A percentile compares a stretch with the other conserved stretches of the same genome.
These are phyloP conservation scores for Eubucco bourcierii DNA, from an alignment of 2,113 vertebrate genomes.

Conservation along the genomic window DNA sequence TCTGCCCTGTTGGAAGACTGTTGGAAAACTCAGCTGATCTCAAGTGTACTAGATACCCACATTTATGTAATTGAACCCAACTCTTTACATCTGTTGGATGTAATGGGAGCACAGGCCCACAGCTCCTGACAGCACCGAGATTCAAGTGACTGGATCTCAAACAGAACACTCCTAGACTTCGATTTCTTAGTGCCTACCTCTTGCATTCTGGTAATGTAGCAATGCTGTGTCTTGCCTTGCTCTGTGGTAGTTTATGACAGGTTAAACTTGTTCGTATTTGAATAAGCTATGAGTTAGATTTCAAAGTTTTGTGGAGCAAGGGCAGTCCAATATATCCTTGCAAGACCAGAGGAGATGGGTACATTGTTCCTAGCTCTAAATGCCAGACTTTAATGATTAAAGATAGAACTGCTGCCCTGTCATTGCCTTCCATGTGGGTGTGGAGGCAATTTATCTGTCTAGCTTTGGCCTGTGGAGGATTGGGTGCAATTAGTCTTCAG, in stretches of 20 bases:
- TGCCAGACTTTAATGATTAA: background rate
- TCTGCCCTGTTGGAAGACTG: background rate
- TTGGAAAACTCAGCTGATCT: background rate
- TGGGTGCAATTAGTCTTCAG: background rate
- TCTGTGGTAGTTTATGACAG: background rate
- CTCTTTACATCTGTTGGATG: accelerated
- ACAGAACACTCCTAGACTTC: background rate
- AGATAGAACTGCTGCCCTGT: background rate
- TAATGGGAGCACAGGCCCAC: background rate
- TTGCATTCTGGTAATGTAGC: background rate
- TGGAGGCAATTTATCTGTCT: background rate
- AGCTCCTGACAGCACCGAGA: background rate
- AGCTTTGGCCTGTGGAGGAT: background rate
- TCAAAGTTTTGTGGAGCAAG: background rate
- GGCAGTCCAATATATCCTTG: background rate
- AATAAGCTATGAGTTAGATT: background rate
- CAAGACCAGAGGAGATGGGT: background rate
- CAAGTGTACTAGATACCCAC: background rate
- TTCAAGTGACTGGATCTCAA: background rate
- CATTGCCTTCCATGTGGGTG: background rate
- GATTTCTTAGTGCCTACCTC: background rate
- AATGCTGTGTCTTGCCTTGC: background rate
- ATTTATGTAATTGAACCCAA: background rate
- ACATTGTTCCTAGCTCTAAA: background rate
- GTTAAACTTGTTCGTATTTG: background rate